phyloP scores from a whole-genome alignment of 2,797 vertebrate species.

The Pelochelys cantorii region DNA sequence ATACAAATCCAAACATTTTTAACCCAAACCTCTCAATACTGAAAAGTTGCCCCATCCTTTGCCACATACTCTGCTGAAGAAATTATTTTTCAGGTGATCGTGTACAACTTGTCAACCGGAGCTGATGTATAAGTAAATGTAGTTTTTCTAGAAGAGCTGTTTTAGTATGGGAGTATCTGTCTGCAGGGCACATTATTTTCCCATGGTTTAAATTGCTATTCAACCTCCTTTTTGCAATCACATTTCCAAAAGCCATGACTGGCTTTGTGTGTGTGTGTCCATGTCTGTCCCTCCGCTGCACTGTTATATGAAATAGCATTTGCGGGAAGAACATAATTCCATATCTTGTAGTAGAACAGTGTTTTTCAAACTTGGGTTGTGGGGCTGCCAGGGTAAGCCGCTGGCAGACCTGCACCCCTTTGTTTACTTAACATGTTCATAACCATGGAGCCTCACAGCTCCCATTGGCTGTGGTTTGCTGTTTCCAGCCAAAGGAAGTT shows the following conservation, averaged over 20 bases:
- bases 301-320: neutral
- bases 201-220: neutral
- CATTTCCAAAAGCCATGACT: neutral
- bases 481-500: no score
- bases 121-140: neutral
- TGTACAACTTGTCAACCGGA: neutral
- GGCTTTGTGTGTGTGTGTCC: neutral
- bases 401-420: no score
- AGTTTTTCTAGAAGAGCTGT: neutral
- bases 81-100: neutral
- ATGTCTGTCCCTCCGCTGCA: neutral
- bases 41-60: neutral
- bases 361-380: neutral
- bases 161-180: neutral
- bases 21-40: neutral
- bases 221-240: neutral
- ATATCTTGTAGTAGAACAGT: constrained; percentile 60
- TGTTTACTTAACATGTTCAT: no score
- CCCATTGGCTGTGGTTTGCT: no score
- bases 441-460: no score
- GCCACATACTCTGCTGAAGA: neutral
- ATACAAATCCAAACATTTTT: neutral
- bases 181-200: neutral
- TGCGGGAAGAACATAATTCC: neutral
- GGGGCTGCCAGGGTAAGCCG: no score